phyloP scores from a whole-genome alignment of 2,888 invertebrate genomes.

The Polydrusus pterygomalis region DNA sequence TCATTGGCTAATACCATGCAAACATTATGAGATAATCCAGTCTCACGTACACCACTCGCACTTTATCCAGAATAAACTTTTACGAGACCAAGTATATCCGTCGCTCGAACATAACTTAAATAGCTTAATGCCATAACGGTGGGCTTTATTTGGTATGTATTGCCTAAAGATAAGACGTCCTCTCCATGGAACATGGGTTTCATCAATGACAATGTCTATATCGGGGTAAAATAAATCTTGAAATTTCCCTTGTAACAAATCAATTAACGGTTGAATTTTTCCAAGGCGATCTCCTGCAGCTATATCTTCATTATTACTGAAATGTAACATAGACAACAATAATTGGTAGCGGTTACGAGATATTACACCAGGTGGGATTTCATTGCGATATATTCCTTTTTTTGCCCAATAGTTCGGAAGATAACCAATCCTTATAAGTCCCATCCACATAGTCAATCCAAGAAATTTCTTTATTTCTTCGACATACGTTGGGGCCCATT shows the following conservation, averaged over 20 bases:
- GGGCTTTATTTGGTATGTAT: conserved; percentile 51
- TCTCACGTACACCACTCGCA: conserved; percentile 28
- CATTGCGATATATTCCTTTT: conserved; percentile 8
- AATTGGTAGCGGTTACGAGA: conserved; percentile 15
- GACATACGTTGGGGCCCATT: neutral
- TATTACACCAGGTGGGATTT: neutral
- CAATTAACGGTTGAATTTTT: conserved; percentile 38
- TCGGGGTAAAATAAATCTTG: conserved; percentile 56
- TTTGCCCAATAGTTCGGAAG: conserved; percentile 16
- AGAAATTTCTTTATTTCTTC: conserved; percentile 25
- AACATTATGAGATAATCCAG: conserved; percentile 35
- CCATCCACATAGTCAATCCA: conserved; percentile 32
- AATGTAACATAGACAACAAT: conserved; percentile 17
- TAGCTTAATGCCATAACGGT: conserved; percentile 42
- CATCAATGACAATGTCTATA: conserved; percentile 59
- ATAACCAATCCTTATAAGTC: conserved; percentile 12
- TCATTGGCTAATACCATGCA: conserved; percentile 6
- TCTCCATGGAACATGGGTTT: conserved; percentile 60
- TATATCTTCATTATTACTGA: conserved; percentile 33
- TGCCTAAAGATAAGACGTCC: conserved; percentile 59
- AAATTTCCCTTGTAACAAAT: conserved; percentile 50
- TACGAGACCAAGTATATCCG: conserved; percentile 40
- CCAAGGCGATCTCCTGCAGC: conserved; percentile 30
- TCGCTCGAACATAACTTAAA: conserved; percentile 46
- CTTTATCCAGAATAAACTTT: conserved; percentile 42